These are phyloP conservation scores for Heterotilapia buettikoferi DNA, from an alignment of 2,113 vertebrate species.

Conservation along the genomic window DNA sequence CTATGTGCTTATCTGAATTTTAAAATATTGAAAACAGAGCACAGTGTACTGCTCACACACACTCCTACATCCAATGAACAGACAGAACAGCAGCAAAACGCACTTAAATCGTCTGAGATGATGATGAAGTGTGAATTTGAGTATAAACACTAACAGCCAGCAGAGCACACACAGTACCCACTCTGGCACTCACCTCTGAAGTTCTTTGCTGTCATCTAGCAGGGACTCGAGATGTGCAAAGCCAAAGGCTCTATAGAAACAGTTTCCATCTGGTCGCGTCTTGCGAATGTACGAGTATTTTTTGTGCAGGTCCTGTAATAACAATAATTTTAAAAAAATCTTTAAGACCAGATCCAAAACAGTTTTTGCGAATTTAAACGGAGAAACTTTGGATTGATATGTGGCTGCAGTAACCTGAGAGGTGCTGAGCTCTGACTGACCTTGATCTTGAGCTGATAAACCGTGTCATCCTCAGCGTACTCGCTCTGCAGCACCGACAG, in stretches of 20 bases:
- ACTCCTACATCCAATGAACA: fast-evolving
- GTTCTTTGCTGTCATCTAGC: conserved; percentile 86
- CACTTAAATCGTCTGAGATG: background rate
- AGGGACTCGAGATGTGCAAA: conserved; percentile 90
- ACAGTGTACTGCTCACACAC: background rate
- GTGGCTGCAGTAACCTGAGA: background rate
- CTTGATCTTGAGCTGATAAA: conserved; percentile 95
- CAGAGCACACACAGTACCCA: background rate
- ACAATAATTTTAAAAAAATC: fast-evolving
- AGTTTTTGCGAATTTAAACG: fast-evolving
- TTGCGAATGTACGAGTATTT: conserved; percentile 88
- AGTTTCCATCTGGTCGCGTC: conserved; percentile 90
- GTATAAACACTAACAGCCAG: background rate
- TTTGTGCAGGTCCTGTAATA: conserved; percentile 83
- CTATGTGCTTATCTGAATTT: background rate
- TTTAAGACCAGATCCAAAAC: background rate
- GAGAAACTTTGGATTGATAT: background rate
- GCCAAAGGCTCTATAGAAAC: conserved; percentile 91
- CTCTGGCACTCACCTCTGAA: conserved; percentile 75
- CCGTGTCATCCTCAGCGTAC: conserved; percentile 83
- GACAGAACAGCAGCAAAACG: background rate
- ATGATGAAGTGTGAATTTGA: background rate
- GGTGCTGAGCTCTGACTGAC: conserved; percentile 43
- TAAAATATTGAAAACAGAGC: background rate
- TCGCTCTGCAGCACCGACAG: conserved; percentile 83